Base-by-base conservation (phyloP, 2,888 invertebrate genomes). In the Automeris io region DNA sequence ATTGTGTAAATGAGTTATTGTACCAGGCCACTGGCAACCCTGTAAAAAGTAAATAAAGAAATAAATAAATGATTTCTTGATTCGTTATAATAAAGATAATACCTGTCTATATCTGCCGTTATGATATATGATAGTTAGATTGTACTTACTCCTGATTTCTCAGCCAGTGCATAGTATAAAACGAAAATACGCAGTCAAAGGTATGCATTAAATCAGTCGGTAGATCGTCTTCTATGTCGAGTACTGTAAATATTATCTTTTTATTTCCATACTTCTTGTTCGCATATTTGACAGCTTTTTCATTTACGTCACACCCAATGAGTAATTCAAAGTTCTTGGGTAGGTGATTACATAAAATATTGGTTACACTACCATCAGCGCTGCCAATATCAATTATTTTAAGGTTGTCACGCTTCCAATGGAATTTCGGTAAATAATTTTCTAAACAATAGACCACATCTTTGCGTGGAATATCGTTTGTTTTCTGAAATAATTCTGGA, bases 321-420 rank as follows among this genome's bases (percentile, higher is more conserved):
- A 37, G 26, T 13, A 29, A 12, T 13, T 37, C 21, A 6, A 13
- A 26, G 11, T 29, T 21, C 29, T 22, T 26, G 18, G 36, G 36
- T 5, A 37, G 16, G 22, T 37, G 29, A n/a, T n/a, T 11, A 13
- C 19, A 21, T n/a, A 37, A 8, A n/a, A 37, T 37, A n/a, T 29
- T 19, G 6, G 36, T 37, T 6, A 37, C 37, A 24, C 37, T 37
- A 6, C 37, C 37, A 11, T 37, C 37, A 8, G 32, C 37, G 7
- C 32, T 23, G 11, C 37, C 37, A 5, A 37, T 18, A 8, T 37
- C 37, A 7, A 37, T 23, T 0, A 33, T 23, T 32, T 18, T 37
- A 11, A 18, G 5, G 7, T 32, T 32, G 5, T 3, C 18, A 1
- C 13, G 13, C 4, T 24, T 23, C 18, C 18, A 16, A 21, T 23